phyloP scores from a whole-genome alignment of 2,888 invertebrate species.

The Punctoribates punctum region DNA sequence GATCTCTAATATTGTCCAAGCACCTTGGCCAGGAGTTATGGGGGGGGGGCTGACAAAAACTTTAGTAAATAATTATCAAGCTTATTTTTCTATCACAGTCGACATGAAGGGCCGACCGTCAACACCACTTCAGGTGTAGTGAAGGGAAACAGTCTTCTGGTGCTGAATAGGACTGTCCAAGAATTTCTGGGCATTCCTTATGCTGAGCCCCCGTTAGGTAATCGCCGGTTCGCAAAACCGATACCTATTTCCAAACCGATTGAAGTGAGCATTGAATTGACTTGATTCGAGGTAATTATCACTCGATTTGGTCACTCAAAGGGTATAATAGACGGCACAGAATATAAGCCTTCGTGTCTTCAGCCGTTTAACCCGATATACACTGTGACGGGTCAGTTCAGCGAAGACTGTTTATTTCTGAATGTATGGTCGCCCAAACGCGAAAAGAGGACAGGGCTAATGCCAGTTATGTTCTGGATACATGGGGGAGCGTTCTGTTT shows the following conservation, averaged over 20 bases:
- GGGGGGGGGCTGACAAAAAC: too few species aligned
- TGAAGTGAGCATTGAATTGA: not conserved
- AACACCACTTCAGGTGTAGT: too few species aligned
- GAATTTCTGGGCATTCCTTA: conserved; percentile 14
- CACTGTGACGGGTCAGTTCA: too few species aligned
- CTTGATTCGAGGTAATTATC: not conserved
- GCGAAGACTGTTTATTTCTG: not conserved
- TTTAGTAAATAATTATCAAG: too few species aligned
- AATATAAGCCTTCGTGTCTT: too few species aligned
- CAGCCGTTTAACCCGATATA: not conserved
- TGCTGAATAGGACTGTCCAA: too few species aligned
- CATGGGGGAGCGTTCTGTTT: not conserved
- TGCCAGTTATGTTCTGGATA: conserved; percentile 51
- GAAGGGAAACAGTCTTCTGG: too few species aligned
- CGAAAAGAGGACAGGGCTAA: too few species aligned
- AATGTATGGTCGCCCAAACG: not conserved
- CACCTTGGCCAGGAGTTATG: too few species aligned
- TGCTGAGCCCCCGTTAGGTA: not conserved
- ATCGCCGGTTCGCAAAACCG: not conserved
- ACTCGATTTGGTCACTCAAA: not conserved
- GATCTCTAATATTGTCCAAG: too few species aligned
- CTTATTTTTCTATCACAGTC: too few species aligned
- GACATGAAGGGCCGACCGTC: too few species aligned
- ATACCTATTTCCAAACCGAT: not conserved
- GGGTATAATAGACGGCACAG: conserved; percentile 29